Evolutionary conservation across 2,797 vertebrate genomes (phyloP), one percentile per base, ranked within the genome.

Genomic region (Gambelia wislizenii): DNA sequence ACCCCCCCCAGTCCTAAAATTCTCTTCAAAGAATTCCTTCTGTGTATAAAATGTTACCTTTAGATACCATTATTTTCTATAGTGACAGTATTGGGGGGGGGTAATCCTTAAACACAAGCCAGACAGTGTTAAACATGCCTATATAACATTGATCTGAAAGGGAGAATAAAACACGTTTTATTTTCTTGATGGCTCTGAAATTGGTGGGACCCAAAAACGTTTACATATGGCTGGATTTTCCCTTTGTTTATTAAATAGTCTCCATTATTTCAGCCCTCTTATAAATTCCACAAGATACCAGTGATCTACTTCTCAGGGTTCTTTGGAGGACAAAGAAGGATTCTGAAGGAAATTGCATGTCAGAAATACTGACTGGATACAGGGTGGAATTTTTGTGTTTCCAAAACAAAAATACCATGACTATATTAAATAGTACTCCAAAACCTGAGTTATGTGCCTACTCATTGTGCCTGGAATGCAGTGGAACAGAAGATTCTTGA

Each of bases 401-500:
- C 8, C 9, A 81, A 82, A 87, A 69, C 36, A 81, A 59, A 87
- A n/a, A 61, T 36, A 52, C 54, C 30, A 10, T 74, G 42, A 13
- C 56, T 80, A 59, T 42, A 82, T 81, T 52, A 82, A 86, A 75
- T 85, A 49, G 39, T 70, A 30, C 49, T 80, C 75, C 42, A 52
- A 64, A 56, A 79, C 39, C 30, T 79, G 22, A 89, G 64, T 70
- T 79, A 56, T 77, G 69, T 36, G 70, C 59, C 52, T 89, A 64
- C 59, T 94, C 91, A 75, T 70, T 92, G 0, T 85, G 39, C 56
- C 49, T 80, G 79, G 87, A 93, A 91, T 91, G 25, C 1, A 64
- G 30, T 80, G 78, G 78, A 89, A 59, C 75, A 88, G 87, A 8
- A 5, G 18, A 75, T 33, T 86, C 84, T 84, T 72, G 75, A 44